These are phyloP conservation scores for Drosophila tani DNA, from an alignment of 1,140 invertebrate species.

Conservation along the genomic window DNA sequence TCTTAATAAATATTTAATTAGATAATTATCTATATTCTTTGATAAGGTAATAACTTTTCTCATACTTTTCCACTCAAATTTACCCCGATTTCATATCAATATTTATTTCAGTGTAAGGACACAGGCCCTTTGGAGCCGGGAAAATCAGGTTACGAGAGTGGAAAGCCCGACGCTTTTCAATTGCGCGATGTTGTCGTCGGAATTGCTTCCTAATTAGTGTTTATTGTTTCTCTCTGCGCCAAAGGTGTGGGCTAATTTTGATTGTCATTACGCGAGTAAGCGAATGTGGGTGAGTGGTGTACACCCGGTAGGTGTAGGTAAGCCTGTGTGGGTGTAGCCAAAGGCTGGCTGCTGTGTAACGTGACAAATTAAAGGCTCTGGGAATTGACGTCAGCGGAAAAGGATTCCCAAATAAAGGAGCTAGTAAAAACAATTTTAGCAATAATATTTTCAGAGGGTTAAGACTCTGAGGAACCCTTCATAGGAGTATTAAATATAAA, in stretches of 20 bases:
- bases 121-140: constrained; percentile 4
- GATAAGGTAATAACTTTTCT: no score
- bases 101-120: constrained; percentile 15
- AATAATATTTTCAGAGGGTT: neutral
- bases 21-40: no score
- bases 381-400: constrained; percentile 1
- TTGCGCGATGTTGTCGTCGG: constrained; percentile 42
- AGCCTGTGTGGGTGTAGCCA: constrained; percentile 17
- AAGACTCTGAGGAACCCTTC: no score
- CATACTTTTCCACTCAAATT: no score
- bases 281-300: neutral
- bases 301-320: neutral
- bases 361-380: constrained; percentile 3
- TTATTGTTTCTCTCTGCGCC: constrained; percentile 58
- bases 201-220: constrained; percentile 71
- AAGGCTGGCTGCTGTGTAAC: constrained; percentile 11
- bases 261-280: constrained; percentile 15
- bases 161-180: constrained; percentile 36
- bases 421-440: neutral
- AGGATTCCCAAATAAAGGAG: neutral
- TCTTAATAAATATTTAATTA: no score
- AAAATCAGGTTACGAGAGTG: constrained; percentile 55
- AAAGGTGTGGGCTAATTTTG: constrained; percentile 54
- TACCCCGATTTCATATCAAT: no score
- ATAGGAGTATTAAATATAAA: neutral